phyloP scores from a whole-genome alignment of 1,140 invertebrate species.

The Bicyclus anynana region DNA sequence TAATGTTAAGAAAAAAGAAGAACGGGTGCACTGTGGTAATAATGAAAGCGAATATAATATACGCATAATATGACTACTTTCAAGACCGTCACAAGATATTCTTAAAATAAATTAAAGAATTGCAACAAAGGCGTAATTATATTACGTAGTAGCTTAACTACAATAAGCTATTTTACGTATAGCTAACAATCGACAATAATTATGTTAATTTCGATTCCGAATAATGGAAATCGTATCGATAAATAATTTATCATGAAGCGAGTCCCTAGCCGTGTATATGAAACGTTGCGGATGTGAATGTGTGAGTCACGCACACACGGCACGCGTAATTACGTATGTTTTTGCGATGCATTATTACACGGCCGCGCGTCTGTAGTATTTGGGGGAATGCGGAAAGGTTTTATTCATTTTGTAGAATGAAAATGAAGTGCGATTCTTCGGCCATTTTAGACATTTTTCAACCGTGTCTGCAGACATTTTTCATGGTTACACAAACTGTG shows the following conservation, averaged over 20 bases:
- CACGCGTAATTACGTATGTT: slow-evolving; percentile 13
- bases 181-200: too few relatives aligned
- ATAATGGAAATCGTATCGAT: not conserved
- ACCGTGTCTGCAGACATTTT: not conserved
- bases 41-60: too few relatives aligned
- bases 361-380: slow-evolving; percentile 11
- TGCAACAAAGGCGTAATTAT: too few relatives aligned
- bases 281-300: not conserved
- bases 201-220: not conserved
- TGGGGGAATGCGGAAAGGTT: slow-evolving; percentile 25
- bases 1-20: too few relatives aligned
- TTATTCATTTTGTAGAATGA: slow-evolving; percentile 4
- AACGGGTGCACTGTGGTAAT: too few relatives aligned
- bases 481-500: not conserved
- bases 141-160: too few relatives aligned
- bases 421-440: not conserved
- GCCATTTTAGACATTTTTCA: not conserved
- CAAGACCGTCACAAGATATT: too few relatives aligned
- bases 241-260: not conserved
- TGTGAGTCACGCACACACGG: slow-evolving; percentile 7
- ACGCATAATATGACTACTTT: too few relatives aligned
- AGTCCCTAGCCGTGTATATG: not conserved
- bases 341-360: slow-evolving; percentile 7
- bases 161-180: too few relatives aligned
- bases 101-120: too few relatives aligned